Conservation (phyloP, 1,140 invertebrate genomes). For the fruit fly (Drosophila melanogaster) region Release_6_plus_ISO1_MT NT_033777.3:24885001-24885500, state of each 20-base stretch:
- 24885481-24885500: too few relatives aligned
- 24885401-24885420: constrained; percentile 19
- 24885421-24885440: constrained; percentile 13
- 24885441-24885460: background rate
- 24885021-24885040: constrained; percentile 96
- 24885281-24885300: constrained; percentile 39
- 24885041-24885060: constrained; percentile 88
- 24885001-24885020: constrained; percentile 95
- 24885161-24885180: constrained; percentile 30
- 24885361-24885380: constrained; percentile 43
- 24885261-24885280: constrained; percentile 79
- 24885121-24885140: constrained; percentile 83
- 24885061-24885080: constrained; percentile 89
- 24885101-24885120: constrained; percentile 82
- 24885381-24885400: constrained; percentile 34
- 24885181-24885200: constrained; percentile 68
- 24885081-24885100: constrained; percentile 90
- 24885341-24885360: constrained; percentile 17
- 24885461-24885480: background rate
- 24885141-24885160: constrained; percentile 40
- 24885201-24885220: constrained; percentile 75
- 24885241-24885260: constrained; percentile 75
- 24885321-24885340: constrained; percentile 23
- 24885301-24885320: constrained; percentile 28
- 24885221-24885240: constrained; percentile 50